phyloP scores from a whole-genome alignment of 2,797 vertebrate species.

The Sebastes kiyomatsui region DNA sequence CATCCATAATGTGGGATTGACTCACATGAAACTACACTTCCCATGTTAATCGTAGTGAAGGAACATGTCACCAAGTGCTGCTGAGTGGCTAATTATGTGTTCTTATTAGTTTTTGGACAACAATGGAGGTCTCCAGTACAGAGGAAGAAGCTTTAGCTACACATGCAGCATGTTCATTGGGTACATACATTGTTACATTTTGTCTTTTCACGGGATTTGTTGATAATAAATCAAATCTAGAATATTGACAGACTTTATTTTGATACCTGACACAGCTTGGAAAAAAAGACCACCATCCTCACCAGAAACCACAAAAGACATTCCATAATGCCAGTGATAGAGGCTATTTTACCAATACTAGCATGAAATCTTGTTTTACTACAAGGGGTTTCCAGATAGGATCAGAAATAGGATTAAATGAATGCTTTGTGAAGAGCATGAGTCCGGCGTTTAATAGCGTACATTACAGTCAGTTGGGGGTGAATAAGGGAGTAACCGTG shows the following conservation, averaged over 20 bases:
- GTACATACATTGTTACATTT: not conserved
- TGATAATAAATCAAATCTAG: not conserved
- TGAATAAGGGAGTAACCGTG: not conserved
- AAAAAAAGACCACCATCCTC: not conserved
- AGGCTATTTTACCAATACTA: not conserved
- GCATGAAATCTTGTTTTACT: not conserved
- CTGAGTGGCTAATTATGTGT: not conserved
- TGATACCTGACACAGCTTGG: not conserved
- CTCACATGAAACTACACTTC: no score
- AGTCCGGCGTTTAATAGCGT: not conserved
- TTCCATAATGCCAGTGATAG: not conserved
- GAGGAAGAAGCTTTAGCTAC: not conserved
- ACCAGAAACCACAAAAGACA: not conserved
- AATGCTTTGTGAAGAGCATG: slow-evolving; percentile 3
- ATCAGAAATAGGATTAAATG: slow-evolving; percentile 10
- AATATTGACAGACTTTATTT: not conserved
- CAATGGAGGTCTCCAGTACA: not conserved
- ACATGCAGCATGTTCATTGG: not conserved
- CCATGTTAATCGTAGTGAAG: not conserved
- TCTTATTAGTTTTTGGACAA: not conserved
- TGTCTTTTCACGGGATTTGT: not conserved
- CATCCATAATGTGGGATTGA: not conserved
- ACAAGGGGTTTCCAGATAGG: not conserved
- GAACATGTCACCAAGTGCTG: not conserved
- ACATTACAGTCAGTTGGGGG: not conserved